Percentiles rank a stretch among this genome's conserved stretches.
phyloP scores from a whole-genome alignment of 2,797 vertebrate species.

The Anguilla obscura region DNA sequence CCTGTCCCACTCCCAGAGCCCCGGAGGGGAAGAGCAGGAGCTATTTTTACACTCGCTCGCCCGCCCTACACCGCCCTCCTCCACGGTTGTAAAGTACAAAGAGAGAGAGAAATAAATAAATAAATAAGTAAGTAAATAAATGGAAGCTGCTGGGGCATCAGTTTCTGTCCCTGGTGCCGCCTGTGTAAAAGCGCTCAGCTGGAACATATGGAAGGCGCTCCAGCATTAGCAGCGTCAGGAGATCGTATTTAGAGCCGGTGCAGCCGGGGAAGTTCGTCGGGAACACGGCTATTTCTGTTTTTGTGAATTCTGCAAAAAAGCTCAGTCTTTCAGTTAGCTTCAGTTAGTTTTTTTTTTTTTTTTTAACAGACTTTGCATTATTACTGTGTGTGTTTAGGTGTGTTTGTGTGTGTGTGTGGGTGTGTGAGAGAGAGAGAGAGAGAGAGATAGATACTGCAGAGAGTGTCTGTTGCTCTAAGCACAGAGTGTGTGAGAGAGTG shows the following conservation, averaged over 20 bases:
- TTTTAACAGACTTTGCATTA: neutral
- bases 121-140: neutral
- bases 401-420: neutral
- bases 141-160: constrained; percentile 7
- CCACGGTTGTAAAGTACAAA: neutral
- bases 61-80: neutral
- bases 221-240: too few species aligned
- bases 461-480: neutral
- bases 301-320: neutral
- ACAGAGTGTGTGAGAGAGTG: neutral
- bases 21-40: neutral
- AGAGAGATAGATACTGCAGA: neutral
- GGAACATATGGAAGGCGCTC: neutral
- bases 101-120: neutral
- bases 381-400: neutral
- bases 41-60: constrained; percentile 22
- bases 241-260: neutral
- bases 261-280: neutral
- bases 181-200: neutral
- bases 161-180: neutral
- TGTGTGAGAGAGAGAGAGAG: neutral
- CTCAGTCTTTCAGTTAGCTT: too few species aligned
- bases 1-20: neutral
- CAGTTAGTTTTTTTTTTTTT: neutral
- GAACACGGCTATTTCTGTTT: neutral